Percentiles rank a stretch among this genome's conserved stretches.
Evolutionary conservation across 2,888 invertebrate species (phyloP).

Genomic region (Drosophila atripex): DNA sequence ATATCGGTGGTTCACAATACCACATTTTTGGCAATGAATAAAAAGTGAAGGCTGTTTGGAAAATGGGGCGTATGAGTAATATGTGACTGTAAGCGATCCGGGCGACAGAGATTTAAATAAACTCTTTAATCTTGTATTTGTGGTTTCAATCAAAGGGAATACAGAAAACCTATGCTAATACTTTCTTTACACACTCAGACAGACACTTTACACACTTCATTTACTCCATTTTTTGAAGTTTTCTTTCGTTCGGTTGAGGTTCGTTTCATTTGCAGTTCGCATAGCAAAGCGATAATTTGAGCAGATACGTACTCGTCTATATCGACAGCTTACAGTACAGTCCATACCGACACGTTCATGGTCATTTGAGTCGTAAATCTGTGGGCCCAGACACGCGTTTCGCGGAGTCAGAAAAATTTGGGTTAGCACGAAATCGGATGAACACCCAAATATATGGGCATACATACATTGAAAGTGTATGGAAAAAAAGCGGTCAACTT

Average conservation of each 20-base stretch:
- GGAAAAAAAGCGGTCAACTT: slow-evolving; percentile 46
- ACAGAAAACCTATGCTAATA: slow-evolving; percentile 48
- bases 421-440: slow-evolving; percentile 65
- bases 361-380: slow-evolving; percentile 78
- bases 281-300: slow-evolving; percentile 50
- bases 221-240: slow-evolving; percentile 50
- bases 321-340: slow-evolving; percentile 29
- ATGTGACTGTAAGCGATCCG: neutral
- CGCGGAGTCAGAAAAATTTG: slow-evolving; percentile 55
- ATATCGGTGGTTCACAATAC: slow-evolving; percentile 4
- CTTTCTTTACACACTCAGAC: slow-evolving; percentile 54
- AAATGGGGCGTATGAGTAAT: slow-evolving; percentile 40
- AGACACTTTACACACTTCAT: slow-evolving; percentile 52
- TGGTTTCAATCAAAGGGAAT: slow-evolving; percentile 2
- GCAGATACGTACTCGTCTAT: slow-evolving; percentile 33
- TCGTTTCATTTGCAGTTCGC: slow-evolving; percentile 48
- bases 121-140: neutral
- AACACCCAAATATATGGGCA: neutral
- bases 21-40: slow-evolving; percentile 31
- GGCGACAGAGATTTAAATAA: neutral
- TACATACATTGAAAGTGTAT: neutral
- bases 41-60: slow-evolving; percentile 24
- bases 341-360: slow-evolving; percentile 77
- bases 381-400: slow-evolving; percentile 67
- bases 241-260: slow-evolving; percentile 36